A percentile compares a stretch with the other conserved stretches of the same genome.
phyloP scores from a whole-genome alignment of 2,888 invertebrate species.

The Drosophila cracens region DNA sequence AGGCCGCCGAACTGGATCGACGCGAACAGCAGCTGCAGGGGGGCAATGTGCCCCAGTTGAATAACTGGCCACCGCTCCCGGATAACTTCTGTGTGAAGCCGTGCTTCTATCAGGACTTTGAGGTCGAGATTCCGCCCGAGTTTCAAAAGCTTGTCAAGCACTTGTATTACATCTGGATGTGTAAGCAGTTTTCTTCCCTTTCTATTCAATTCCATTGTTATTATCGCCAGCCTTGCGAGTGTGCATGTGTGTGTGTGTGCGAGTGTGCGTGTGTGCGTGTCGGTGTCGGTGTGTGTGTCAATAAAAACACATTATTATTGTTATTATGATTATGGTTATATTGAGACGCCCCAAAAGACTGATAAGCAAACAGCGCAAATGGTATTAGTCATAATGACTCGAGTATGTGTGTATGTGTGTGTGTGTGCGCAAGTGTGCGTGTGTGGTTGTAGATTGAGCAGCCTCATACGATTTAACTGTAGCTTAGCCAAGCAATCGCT shows the following conservation, averaged over 20 bases:
- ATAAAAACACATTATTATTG: neutral
- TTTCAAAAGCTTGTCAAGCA: conserved; percentile 98
- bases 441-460: neutral
- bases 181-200: conserved; percentile 87
- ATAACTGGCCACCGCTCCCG: conserved; percentile 99
- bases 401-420: neutral
- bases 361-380: conserved; percentile 31
- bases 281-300: neutral
- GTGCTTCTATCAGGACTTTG: conserved; percentile 99
- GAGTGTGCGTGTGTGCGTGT: neutral
- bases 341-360: conserved; percentile 21
- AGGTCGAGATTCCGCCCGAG: conserved; percentile 98
- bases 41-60: conserved; percentile 89
- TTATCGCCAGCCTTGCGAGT: neutral
- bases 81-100: conserved; percentile 96
- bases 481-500: neutral
- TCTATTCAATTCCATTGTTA: neutral
- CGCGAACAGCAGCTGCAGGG: conserved; percentile 93
- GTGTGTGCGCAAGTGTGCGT: neutral
- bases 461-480: neutral
- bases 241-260: neutral
- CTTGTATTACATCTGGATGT: conserved; percentile 98
- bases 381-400: conserved; percentile 59
- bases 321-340: conserved; percentile 13
- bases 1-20: conserved; percentile 94